Percentiles rank a stretch among this genome's conserved stretches.
These are phyloP conservation scores for Corythoichthys intestinalis DNA, from an alignment of 2,113 vertebrate genomes.

Conservation along the genomic window DNA sequence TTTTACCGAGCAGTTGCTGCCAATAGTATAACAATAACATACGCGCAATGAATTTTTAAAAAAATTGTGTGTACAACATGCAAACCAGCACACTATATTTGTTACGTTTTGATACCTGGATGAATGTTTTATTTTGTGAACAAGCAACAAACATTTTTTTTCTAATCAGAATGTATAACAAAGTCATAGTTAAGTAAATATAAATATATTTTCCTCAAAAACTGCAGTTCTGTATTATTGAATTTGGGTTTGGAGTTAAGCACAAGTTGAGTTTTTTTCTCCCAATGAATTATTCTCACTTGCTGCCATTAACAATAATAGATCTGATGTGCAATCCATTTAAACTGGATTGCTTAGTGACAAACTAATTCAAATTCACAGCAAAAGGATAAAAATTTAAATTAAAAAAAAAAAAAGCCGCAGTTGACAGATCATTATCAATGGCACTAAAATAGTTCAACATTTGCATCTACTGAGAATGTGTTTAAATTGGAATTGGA, in stretches of 20 bases:
- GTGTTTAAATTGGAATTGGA: neutral
- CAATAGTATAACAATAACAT: constrained; percentile 2
- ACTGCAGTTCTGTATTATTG: constrained; percentile 5
- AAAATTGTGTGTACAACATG: neutral
- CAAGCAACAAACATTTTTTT: constrained; percentile 47
- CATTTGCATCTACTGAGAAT: neutral
- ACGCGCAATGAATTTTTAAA: constrained; percentile 33
- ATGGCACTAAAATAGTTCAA: too few relatives aligned
- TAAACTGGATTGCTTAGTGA: too few relatives aligned
- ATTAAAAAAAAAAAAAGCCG: too few relatives aligned
- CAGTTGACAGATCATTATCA: too few relatives aligned
- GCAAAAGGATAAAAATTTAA: too few relatives aligned
- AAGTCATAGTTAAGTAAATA: constrained; percentile 20
- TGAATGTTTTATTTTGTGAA: constrained; percentile 58
- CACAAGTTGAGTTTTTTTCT: neutral
- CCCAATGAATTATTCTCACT: too few relatives aligned
- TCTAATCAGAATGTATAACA: constrained; percentile 24
- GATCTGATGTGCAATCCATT: too few relatives aligned
- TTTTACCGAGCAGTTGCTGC: neutral
- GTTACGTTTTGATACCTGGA: constrained; percentile 28
- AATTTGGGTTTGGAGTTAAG: neutral
- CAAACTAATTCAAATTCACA: too few relatives aligned
- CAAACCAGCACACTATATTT: constrained; percentile 22
- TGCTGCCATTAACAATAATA: too few relatives aligned
- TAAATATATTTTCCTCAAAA: constrained; percentile 17